Evolutionary conservation across 2,888 invertebrate species (phyloP), one percentile per base, ranked within the genome.

Genomic region (Standfussiana lucernea): DNA sequence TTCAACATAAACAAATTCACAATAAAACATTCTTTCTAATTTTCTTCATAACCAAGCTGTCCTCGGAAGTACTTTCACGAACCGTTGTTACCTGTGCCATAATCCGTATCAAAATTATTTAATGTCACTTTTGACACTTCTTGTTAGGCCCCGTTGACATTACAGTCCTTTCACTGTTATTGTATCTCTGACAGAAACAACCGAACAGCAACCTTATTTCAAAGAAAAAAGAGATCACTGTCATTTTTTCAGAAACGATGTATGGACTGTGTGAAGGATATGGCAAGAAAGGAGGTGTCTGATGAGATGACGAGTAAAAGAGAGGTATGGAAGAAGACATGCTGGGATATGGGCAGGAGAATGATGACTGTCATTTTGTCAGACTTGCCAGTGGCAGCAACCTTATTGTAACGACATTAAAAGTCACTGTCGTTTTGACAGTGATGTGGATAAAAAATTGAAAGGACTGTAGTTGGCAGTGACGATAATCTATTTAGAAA

Each of bases 81-180:
- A 88, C 85, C 80, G 77, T 80, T 88, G 83, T 87, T 86, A 87
- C 87, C 83, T 81, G 87, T 82, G 87, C 82, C 86, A 85, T 88
- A 87, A 83, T 86, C 85, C 77, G 75, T 82, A 79, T 79, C 86
- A 84, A 88, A 84, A 89, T 88, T 90, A 93, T 91, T 91, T 88
- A 89, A 90, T 88, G 90, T 90, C 90, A 91, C 88, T 90, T 89
- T 89, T 90, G 90, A 91, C 88, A 89, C 91, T 90, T 92, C 92
- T 89, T 89, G 90, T 91, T 91, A 92, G 88, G 77, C 81, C 42
- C 78, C 80, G 72, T 80, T 74, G 80, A 80, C 76, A 68, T 76
- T 45, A 62, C 37, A 37, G 37, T 62, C n/a, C 8, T 18, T n/a
- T 5, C n/a, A n/a, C n/a, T n/a, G n/a, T 18, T 40, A 64, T n/a